Percentiles rank a stretch among this genome's conserved stretches.
These are phyloP conservation scores for Lasioglossum pauxillum DNA, from an alignment of 2,888 invertebrate species.

Conservation along the genomic window DNA sequence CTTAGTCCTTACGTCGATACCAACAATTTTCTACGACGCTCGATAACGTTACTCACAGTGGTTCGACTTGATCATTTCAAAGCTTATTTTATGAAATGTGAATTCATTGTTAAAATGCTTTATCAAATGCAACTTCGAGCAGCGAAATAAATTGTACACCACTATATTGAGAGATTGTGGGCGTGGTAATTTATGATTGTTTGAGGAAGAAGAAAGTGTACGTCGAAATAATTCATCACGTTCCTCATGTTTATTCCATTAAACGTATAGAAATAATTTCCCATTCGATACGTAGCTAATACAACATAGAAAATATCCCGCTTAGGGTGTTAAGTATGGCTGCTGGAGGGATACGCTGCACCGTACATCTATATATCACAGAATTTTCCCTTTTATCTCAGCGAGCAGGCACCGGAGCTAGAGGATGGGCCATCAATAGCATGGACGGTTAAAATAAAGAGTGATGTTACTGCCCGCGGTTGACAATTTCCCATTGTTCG, in stretches of 20 bases:
- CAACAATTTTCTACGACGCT: background rate
- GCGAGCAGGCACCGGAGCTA: background rate
- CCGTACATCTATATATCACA: background rate
- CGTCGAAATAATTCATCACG: too few relatives aligned
- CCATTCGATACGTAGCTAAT: background rate
- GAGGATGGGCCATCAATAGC: background rate
- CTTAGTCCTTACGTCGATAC: background rate
- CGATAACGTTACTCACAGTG: background rate
- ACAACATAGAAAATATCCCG: background rate
- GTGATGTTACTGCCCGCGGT: constrained; percentile 4
- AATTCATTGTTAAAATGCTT: too few relatives aligned
- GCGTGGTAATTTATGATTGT: too few relatives aligned
- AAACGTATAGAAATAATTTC: background rate
- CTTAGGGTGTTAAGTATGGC: background rate
- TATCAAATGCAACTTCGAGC: too few relatives aligned
- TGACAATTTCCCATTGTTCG: constrained; percentile 7
- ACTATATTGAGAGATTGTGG: too few relatives aligned
- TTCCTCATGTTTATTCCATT: too few relatives aligned
- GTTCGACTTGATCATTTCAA: too few relatives aligned
- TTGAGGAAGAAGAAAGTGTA: too few relatives aligned
- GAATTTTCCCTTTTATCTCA: constrained; percentile 3
- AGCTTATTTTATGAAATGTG: too few relatives aligned
- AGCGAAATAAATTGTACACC: too few relatives aligned
- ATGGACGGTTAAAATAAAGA: constrained; percentile 3
- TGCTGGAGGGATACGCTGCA: background rate